Evolutionary conservation across 2,797 vertebrate species (phyloP).

Genomic region (Miichthys miiuy): DNA sequence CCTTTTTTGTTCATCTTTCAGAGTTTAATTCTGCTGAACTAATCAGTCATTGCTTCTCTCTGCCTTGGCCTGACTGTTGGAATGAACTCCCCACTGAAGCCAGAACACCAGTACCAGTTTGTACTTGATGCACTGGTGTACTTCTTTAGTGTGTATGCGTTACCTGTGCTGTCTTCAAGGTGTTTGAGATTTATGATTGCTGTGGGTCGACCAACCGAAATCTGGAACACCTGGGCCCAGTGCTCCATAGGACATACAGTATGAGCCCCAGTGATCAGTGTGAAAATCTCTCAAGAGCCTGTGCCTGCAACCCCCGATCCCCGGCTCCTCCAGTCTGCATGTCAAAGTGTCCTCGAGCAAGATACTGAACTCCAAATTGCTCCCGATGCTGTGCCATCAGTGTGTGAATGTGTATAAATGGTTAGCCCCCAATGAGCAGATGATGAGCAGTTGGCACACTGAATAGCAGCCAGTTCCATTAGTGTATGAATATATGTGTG

Average conservation of each 20-base stretch:
- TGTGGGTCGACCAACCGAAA: background rate
- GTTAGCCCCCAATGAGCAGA: no score
- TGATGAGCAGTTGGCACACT: no score
- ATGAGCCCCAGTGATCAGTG: background rate
- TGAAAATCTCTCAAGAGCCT: background rate
- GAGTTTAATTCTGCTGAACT: background rate
- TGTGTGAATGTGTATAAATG: no score
- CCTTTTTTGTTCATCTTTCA: background rate
- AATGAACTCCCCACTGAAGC: background rate
- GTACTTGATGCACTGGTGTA: background rate
- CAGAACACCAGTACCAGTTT: background rate
- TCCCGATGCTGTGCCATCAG: no score
- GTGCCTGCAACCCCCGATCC: background rate
- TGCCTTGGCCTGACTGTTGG: background rate
- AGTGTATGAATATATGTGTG: no score
- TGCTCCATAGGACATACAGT: background rate
- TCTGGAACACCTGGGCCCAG: background rate
- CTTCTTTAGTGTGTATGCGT: background rate
- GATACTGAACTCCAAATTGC: no score
- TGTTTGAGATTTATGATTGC: background rate
- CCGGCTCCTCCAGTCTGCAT: no score
- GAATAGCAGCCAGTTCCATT: no score
- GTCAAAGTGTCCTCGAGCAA: no score
- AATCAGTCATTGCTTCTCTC: background rate
- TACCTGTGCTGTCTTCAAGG: background rate